A percentile compares a stretch with the other conserved stretches of the same genome.
Conservation (phyloP, 2,797 vertebrate species). For the Falco biarmicus region DNA sequence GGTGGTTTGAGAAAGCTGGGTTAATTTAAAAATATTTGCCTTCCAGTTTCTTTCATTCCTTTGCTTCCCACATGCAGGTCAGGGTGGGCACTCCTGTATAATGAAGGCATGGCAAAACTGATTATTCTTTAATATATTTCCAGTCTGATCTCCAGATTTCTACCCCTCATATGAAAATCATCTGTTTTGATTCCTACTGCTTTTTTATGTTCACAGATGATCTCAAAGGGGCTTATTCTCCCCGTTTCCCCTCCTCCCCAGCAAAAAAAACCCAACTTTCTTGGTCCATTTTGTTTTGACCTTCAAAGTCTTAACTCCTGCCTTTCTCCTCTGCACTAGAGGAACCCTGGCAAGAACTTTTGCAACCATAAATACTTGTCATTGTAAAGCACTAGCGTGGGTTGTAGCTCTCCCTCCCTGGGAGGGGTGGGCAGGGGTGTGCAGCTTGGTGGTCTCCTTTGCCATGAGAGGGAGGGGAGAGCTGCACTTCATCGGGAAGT, state of each 20-base stretch:
- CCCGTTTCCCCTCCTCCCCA: fast-evolving
- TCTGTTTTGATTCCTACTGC: neutral
- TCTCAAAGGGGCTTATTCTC: neutral
- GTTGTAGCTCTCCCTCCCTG: neutral
- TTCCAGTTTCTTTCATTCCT: neutral
- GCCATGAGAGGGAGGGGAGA: neutral
- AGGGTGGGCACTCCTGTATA: neutral
- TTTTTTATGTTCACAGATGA: neutral
- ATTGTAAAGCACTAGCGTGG: neutral
- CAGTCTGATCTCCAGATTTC: neutral
- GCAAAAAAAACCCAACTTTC: neutral
- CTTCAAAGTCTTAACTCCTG: neutral
- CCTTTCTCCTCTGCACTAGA: neutral
- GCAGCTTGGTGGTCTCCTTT: neutral
- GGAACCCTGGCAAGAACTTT: constrained; percentile 18
- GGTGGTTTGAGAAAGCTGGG: neutral
- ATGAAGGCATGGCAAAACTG: neutral
- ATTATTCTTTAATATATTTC: neutral
- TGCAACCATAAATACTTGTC: neutral
- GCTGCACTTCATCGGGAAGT: neutral
- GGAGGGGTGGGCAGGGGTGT: neutral
- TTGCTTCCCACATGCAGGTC: neutral
- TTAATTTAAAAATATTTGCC: constrained; percentile 11
- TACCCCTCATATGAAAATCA: neutral
- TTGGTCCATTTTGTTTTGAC: neutral